phyloP scores from a whole-genome alignment of 1,140 invertebrate species.

The Trigoniulus corallinus region DNA sequence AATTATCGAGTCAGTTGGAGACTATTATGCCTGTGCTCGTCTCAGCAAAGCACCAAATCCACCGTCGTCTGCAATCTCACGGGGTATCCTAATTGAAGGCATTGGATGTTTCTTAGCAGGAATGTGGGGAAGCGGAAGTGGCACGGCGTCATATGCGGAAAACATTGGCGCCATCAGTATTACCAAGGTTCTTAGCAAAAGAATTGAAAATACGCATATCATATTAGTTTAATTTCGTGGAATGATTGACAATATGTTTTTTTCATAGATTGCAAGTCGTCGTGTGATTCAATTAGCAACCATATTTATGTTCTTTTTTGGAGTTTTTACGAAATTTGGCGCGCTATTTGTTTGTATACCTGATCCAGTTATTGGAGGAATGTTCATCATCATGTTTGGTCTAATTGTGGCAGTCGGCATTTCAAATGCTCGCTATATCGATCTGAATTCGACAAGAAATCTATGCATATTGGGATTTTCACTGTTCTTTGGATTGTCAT shows the following conservation, averaged over 20 bases:
- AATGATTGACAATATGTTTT: constrained; percentile 37
- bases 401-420: constrained; percentile 62
- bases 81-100: constrained; percentile 68
- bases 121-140: constrained; percentile 61
- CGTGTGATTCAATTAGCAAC: constrained; percentile 54
- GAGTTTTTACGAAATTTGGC: constrained; percentile 19
- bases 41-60: constrained; percentile 64
- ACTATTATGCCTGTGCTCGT: no score
- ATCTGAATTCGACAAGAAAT: constrained; percentile 26
- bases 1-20: constrained; percentile 70
- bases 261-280: constrained; percentile 54
- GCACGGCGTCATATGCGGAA: constrained; percentile 72
- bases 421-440: constrained; percentile 24
- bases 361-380: constrained; percentile 39
- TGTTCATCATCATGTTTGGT: constrained; percentile 73
- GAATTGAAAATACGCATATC: no score
- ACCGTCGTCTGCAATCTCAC: constrained; percentile 66
- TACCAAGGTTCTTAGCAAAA: constrained; percentile 31
- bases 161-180: constrained; percentile 76
- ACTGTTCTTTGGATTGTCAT: constrained; percentile 23
- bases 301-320: constrained; percentile 19
- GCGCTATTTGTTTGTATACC: constrained; percentile 28
- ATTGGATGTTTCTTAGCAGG: constrained; percentile 65
- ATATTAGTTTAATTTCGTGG: constrained; percentile 16
- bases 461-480: constrained; percentile 27